Base-by-base conservation (phyloP, 2,113 vertebrate species). In the Phrynosoma blainvillii region DNA sequence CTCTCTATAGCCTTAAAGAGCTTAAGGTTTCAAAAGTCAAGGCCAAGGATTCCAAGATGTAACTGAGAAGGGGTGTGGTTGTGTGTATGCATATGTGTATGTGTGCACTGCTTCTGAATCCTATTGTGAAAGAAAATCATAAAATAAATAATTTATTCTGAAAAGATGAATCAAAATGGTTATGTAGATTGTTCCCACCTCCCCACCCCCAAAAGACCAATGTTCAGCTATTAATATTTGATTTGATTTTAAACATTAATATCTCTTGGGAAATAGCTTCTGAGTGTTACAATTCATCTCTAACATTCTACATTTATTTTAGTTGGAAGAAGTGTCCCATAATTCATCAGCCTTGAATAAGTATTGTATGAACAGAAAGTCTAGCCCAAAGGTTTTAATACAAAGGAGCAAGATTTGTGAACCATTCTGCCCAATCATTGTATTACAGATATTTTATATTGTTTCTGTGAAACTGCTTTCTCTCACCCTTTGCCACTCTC, bases 271-370 rank as follows among this genome's bases (percentile, higher is more conserved):
- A 88, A 87, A 90, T 74, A 91, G 87, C 23, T 91, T 92, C 18
- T 52, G 5, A 79, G 16, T 71, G 73, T 42, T 70, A 87, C 40
- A 84, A 74, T 14, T 88, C 84, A 92, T 82, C 23, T 93, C 36
- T 90, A 82, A 95, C 88, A 89, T 86, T 79, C 84, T 87, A 91
- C 80, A 85, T 89, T 96, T 95, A 77, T 91, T 95, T 96, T 93
- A 93, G 81, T 65, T 82, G 84, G 30, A 86, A 23, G 70, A 91
- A 94, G 86, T 88, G 68, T 20, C 86, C 71, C 30, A 90, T 87
- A 77, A 88, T 83, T 93, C 42, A 87, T 90, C 12, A 66, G 27
- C 65, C 47, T 84, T 89, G 70, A 92, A 40, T 91, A 90, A 92
- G n/a, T 88, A 92, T 86, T 81, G 68, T 18, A 47, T 87, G 82